Evolutionary conservation across 2,113 vertebrate species (phyloP), one percentile per base, ranked within the genome.

Genomic region (Onychostruthus taczanowskii): DNA sequence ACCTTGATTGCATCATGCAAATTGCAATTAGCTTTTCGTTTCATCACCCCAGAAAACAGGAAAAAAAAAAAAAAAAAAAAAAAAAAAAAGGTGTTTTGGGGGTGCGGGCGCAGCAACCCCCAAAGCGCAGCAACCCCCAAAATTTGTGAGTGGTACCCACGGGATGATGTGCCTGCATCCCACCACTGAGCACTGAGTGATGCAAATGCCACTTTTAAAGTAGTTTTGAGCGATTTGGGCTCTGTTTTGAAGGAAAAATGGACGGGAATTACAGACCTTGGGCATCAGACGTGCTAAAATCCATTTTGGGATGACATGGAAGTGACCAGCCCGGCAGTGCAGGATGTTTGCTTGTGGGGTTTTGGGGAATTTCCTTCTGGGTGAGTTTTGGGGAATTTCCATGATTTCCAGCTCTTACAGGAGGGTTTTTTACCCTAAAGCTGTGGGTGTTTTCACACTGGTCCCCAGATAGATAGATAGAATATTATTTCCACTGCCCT

Each of bases 1-100:
- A 94, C 96, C 97, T 97, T 98, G 98, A 98, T 97, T 98, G 97
- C 97, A 97, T 98, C 97, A 97, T 97, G 97, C 96, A 97, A 98
- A 97, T 97, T 97, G 97, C 97, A 97, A 96, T 97, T 86, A 94
- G 87, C 94, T 96, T 95, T 37, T 59, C 0, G 2, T 97, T 96
- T 87, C 95, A 93, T 83, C 89, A 33, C 94, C 91, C 94, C 94
- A 80, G 82, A 96, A 97, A 97, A 95, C 0, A 89, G 33, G 0
- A 0, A 1, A 4, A 8, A 5, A 43, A 16, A 27, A 46, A 28
- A 31, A 27, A 52, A 27, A 27, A 46, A 28, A 31, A 27, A 52
- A 27, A 6, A 16, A 2, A 10, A 3, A 39, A 33, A 8, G 8
- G 1, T 14, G 4, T 76, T 84, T 62, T 31, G 77, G 81, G 73